Conservation (phyloP, 2,888 invertebrate genomes). For the Leucophenga maculata region DNA sequence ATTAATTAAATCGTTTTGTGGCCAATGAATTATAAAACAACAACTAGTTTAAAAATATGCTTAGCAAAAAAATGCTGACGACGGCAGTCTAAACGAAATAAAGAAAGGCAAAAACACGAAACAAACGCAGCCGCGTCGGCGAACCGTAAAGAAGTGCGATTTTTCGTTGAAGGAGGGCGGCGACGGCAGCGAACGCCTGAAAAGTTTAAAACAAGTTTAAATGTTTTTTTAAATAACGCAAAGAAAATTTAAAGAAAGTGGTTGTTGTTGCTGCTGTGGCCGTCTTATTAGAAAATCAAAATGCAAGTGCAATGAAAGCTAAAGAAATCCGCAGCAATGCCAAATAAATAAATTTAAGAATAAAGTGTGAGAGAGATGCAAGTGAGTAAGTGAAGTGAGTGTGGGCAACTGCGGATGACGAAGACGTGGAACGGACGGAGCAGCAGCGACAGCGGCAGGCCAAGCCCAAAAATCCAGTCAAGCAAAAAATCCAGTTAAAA, state of each 20-base stretch:
- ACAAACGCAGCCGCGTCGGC: not conserved
- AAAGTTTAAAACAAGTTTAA: conserved; percentile 34
- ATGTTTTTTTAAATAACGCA: conserved; percentile 35
- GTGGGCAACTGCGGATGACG: conserved; percentile 54
- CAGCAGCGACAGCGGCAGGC: conserved; percentile 47
- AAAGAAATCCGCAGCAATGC: not conserved
- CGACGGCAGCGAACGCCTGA: conserved; percentile 32
- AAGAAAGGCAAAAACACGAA: not conserved
- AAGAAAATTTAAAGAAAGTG: conserved; percentile 53
- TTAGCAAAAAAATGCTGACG: conserved; percentile 13
- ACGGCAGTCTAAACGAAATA: conserved; percentile 9
- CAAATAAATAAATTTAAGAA: conserved; percentile 40
- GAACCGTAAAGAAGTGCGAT: conserved; percentile 6
- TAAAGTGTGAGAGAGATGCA: conserved; percentile 41
- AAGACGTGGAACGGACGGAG: conserved; percentile 46
- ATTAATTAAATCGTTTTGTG: too few relatives aligned
- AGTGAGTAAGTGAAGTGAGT: conserved; percentile 52
- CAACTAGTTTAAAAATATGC: too few relatives aligned
- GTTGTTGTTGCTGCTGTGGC: conserved; percentile 31
- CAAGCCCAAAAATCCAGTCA: conserved; percentile 69
- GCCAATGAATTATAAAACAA: too few relatives aligned
- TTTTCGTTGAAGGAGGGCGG: not conserved
- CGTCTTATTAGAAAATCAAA: not conserved
- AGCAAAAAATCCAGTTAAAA: conserved; percentile 51
- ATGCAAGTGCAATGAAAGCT: conserved; percentile 18